A percentile compares a stretch with the other conserved stretches of the same genome.
These are phyloP conservation scores for Xylota sylvarum DNA, from an alignment of 2,888 invertebrate genomes.

Conservation along the genomic window DNA sequence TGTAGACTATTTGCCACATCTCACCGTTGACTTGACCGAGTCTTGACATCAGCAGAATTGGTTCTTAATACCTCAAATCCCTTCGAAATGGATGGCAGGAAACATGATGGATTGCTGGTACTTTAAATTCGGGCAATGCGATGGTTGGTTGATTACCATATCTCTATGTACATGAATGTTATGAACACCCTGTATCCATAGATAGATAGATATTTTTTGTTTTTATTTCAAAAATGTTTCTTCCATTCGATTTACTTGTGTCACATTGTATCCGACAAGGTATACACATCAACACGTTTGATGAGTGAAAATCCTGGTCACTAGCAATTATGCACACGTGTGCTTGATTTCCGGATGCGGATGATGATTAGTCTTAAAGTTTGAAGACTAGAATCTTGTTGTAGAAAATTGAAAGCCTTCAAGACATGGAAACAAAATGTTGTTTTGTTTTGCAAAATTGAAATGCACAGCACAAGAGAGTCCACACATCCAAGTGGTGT, in stretches of 20 bases:
- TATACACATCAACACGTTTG: background rate
- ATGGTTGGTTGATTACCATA: too few species aligned
- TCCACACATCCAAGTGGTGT: background rate
- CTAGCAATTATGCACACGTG: constrained; percentile 4
- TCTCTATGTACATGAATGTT: too few species aligned
- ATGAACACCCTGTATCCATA: constrained; percentile 1
- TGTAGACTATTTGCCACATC: too few species aligned
- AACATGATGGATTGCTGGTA: too few species aligned
- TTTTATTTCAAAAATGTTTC: background rate
- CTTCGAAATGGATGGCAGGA: too few species aligned
- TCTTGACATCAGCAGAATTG: too few species aligned
- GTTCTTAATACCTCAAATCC: too few species aligned
- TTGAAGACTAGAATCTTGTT: background rate
- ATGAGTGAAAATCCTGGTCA: constrained; percentile 15
- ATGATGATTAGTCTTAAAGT: background rate
- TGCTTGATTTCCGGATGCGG: background rate
- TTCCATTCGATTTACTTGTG: constrained; percentile 1
- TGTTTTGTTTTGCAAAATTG: background rate
- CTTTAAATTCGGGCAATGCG: too few species aligned
- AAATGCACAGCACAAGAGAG: constrained; percentile 30
- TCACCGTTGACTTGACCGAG: too few species aligned
- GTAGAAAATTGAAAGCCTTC: background rate
- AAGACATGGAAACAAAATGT: background rate
- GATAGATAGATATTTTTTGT: background rate
- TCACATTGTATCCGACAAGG: background rate